A percentile compares a stretch with the other conserved stretches of the same genome.
These are phyloP conservation scores for Serrognathus titanus DNA, from an alignment of 2,888 invertebrate genomes.

Conservation along the genomic window DNA sequence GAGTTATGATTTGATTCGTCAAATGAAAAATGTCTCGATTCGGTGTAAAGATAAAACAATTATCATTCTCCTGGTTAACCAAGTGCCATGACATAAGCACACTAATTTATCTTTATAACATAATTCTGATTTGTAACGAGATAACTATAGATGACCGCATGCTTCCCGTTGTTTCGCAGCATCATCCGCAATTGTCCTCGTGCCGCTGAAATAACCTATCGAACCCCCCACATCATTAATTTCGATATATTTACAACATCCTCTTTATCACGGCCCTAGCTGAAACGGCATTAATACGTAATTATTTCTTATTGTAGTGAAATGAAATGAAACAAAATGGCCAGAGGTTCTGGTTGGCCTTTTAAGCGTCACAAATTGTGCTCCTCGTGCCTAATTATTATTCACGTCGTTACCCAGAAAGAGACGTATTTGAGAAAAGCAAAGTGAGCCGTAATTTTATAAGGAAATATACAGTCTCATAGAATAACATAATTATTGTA, in stretches of 20 bases:
- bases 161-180: slow-evolving; percentile 44
- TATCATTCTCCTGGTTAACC: neutral
- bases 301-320: too few species aligned
- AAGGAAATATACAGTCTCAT: slow-evolving; percentile 16
- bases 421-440: too few species aligned
- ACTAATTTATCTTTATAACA: slow-evolving; percentile 48
- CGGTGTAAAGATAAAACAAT: too few species aligned
- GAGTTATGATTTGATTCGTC: too few species aligned
- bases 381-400: too few species aligned
- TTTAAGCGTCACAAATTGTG: too few species aligned
- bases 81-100: slow-evolving; percentile 44
- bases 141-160: slow-evolving; percentile 46
- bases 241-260: neutral
- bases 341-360: too few species aligned
- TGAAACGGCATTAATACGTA: too few species aligned
- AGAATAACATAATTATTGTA: slow-evolving; percentile 15
- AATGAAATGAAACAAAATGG: too few species aligned
- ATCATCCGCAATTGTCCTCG: slow-evolving; percentile 35
- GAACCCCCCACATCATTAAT: neutral
- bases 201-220: slow-evolving; percentile 24
- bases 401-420: too few species aligned
- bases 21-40: neutral
- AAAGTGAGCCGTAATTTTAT: neutral
- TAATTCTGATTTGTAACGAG: slow-evolving; percentile 48
- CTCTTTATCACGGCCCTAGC: neutral